These are phyloP conservation scores for Halcyon malimbica DNA, from an alignment of 2,113 vertebrate genomes.

Conservation along the genomic window DNA sequence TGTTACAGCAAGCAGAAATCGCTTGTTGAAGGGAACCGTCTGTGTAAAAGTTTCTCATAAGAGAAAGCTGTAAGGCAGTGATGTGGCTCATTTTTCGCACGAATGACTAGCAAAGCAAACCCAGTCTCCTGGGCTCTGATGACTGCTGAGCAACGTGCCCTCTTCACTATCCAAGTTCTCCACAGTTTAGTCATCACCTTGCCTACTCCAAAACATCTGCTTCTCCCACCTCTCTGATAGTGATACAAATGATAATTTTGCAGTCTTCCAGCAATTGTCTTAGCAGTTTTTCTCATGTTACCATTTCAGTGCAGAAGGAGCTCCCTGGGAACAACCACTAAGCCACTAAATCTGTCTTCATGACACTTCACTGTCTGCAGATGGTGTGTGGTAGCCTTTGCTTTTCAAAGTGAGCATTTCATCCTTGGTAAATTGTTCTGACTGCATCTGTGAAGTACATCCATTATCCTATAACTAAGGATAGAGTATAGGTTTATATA, in stretches of 20 bases:
- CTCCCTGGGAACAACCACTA: constrained; percentile 25
- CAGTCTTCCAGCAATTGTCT: constrained; percentile 32
- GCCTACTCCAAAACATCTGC: not conserved
- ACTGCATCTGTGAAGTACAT: not conserved
- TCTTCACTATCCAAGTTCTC: not conserved
- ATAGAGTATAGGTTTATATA: not conserved
- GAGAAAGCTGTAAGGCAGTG: not conserved
- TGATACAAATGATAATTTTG: constrained; percentile 28
- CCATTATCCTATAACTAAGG: not conserved
- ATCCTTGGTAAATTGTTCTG: constrained; percentile 18
- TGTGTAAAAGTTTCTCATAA: not conserved
- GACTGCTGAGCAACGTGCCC: not conserved
- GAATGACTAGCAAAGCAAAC: not conserved
- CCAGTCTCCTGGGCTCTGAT: not conserved
- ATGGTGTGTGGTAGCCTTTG: constrained; percentile 34
- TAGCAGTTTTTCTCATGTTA: constrained; percentile 36
- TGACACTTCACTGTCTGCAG: constrained; percentile 49
- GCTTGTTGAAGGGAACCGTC: not conserved
- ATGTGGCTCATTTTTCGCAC: not conserved
- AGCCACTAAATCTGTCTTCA: constrained; percentile 46
- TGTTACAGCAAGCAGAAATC: not conserved
- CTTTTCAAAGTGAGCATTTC: constrained; percentile 23
- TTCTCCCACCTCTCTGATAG: constrained; percentile 17
- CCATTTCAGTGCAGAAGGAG: constrained; percentile 19
- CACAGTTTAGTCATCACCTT: not conserved